Evolutionary conservation across 2,113 vertebrate species (phyloP).

Genomic region (Nycticryphes semicollaris): DNA sequence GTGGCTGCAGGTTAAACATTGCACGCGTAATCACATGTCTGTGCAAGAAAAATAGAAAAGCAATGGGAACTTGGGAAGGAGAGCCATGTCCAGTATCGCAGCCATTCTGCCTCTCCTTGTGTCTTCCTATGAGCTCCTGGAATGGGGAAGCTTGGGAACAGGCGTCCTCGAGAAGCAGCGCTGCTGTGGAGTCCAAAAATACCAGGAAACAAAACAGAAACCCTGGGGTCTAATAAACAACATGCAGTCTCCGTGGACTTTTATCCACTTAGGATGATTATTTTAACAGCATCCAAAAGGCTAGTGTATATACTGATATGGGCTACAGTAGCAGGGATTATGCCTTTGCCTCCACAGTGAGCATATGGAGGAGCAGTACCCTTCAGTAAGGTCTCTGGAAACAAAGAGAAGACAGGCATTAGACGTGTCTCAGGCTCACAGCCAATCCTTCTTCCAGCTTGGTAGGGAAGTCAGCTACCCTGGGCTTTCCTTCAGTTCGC

Average conservation of each 20-base stretch:
- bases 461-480: not conserved
- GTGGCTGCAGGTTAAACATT: not conserved
- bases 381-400: not conserved
- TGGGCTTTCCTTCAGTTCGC: not conserved
- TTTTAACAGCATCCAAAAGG: conserved; percentile 20
- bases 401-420: not conserved
- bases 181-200: not conserved
- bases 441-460: not conserved
- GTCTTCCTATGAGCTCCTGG: not conserved
- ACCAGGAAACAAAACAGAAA: not conserved
- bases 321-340: not conserved
- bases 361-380: not conserved
- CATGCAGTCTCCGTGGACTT: not conserved
- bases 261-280: not conserved
- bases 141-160: not conserved
- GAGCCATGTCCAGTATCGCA: not conserved
- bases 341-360: not conserved
- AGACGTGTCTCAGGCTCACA: not conserved
- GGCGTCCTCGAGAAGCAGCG: not conserved
- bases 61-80: not conserved
- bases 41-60: not conserved
- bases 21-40: not conserved
- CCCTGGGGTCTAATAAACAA: not conserved
- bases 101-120: not conserved
- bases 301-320: not conserved